These are phyloP conservation scores for Pangasius macronema DNA, from an alignment of 2,797 vertebrate species.

Conservation along the genomic window DNA sequence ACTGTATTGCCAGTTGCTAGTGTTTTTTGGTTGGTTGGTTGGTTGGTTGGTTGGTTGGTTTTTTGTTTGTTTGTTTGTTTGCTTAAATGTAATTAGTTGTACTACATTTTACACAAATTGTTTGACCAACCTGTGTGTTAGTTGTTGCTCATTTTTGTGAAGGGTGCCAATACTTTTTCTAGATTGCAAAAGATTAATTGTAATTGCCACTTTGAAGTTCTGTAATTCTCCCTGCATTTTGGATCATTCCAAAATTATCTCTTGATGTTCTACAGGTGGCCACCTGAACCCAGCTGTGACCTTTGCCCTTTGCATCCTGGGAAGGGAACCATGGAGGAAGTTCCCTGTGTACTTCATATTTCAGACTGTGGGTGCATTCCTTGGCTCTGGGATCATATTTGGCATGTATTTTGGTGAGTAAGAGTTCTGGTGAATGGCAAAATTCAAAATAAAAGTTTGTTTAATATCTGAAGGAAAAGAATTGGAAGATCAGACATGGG, in stretches of 20 bases:
- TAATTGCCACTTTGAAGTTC: background rate
- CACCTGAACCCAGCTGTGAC: conserved; percentile 89
- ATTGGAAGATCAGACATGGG: background rate
- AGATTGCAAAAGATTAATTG: background rate
- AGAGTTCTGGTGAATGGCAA: background rate
- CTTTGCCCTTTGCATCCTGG: conserved; percentile 84
- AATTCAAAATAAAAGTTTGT: background rate
- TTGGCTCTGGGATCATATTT: conserved; percentile 83
- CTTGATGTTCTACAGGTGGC: conserved; percentile 72
- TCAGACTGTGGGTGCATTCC: conserved; percentile 84
- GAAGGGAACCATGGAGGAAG: conserved; percentile 85
- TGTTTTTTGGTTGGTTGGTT: background rate
- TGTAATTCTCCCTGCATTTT: background rate
- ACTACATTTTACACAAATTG: background rate
- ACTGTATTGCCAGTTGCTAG: background rate
- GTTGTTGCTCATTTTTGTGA: background rate
- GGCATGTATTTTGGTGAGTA: conserved; percentile 72
- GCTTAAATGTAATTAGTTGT: background rate
- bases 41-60: no score
- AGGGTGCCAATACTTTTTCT: background rate
- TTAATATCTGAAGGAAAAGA: background rate
- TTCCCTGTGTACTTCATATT: conserved; percentile 82
- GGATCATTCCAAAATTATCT: background rate
- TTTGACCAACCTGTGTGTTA: background rate
- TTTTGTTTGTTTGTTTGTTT: background rate